phyloP scores from a whole-genome alignment of 2,888 invertebrate genomes.

The Drosophila quinaria region DNA sequence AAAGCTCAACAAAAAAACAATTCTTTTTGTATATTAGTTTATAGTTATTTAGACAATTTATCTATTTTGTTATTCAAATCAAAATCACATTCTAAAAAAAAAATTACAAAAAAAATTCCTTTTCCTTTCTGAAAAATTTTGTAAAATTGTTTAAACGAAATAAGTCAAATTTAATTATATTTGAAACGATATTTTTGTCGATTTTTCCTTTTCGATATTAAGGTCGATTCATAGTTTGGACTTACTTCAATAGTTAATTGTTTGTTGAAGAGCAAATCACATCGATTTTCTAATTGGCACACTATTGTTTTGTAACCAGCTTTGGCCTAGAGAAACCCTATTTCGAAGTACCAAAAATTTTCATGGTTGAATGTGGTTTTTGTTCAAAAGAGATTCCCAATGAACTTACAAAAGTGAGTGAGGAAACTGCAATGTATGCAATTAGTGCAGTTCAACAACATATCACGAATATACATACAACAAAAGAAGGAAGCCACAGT shows the following conservation, averaged over 20 bases:
- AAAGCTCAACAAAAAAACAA: too few species aligned
- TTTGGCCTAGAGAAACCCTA: not conserved
- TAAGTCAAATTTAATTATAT: too few species aligned
- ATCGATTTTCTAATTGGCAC: not conserved
- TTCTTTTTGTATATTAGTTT: too few species aligned
- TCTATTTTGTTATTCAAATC: too few species aligned
- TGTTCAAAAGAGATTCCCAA: slow-evolving; percentile 5
- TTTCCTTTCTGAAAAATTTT: too few species aligned
- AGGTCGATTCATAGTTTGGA: too few species aligned
- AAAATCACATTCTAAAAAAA: too few species aligned
- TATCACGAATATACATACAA: slow-evolving; percentile 1
- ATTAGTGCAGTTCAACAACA: slow-evolving; percentile 11
- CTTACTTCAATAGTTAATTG: not conserved
- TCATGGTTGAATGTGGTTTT: not conserved
- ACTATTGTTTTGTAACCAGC: not conserved
- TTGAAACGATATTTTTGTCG: too few species aligned
- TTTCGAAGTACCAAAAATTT: not conserved
- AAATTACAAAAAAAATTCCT: too few species aligned
- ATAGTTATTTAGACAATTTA: too few species aligned
- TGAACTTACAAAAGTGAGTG: slow-evolving; percentile 10
- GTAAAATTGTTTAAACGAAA: too few species aligned
- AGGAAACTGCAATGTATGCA: not conserved
- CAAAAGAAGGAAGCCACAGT: slow-evolving; percentile 7
- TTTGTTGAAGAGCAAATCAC: not conserved
- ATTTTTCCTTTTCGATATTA: too few species aligned